A percentile compares a stretch with the other conserved stretches of the same genome.
Evolutionary conservation across 2,888 invertebrate genomes (phyloP).

Genomic region (Chrysolina oricalcia): DNA sequence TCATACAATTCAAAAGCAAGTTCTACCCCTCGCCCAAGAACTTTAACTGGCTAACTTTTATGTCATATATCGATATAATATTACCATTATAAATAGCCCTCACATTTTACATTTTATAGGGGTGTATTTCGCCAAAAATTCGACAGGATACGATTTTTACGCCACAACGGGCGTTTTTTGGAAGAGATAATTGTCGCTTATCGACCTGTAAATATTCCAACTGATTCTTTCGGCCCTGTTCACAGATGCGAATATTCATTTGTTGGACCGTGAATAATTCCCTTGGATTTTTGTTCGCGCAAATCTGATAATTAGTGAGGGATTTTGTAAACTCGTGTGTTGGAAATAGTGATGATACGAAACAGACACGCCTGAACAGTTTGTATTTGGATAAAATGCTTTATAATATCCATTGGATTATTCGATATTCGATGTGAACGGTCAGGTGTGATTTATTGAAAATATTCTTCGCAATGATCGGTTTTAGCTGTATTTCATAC

Average conservation of each 20-base stretch:
- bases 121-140: not conserved
- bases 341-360: conserved; percentile 1
- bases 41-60: not conserved
- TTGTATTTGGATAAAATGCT: not conserved
- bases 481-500: too few relatives aligned
- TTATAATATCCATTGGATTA: not conserved
- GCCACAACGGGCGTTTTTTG: conserved; percentile 9
- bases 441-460: too few relatives aligned
- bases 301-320: conserved; percentile 33
- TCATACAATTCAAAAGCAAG: not conserved
- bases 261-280: conserved; percentile 29
- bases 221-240: conserved; percentile 22
- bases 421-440: not conserved
- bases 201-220: conserved; percentile 38
- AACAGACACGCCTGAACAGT: not conserved
- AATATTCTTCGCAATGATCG: too few relatives aligned
- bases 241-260: conserved; percentile 30
- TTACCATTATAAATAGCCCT: not conserved
- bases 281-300: conserved; percentile 28
- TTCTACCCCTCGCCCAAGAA: not conserved
- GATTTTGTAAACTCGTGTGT: conserved; percentile 14
- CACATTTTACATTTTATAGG: not conserved
- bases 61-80: not conserved
- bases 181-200: conserved; percentile 22
- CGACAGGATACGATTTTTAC: conserved; percentile 12